Evolutionary conservation across 2,113 vertebrate species (phyloP), one percentile per base, ranked within the genome.

Genomic region (Corynorhinus townsendii): DNA sequence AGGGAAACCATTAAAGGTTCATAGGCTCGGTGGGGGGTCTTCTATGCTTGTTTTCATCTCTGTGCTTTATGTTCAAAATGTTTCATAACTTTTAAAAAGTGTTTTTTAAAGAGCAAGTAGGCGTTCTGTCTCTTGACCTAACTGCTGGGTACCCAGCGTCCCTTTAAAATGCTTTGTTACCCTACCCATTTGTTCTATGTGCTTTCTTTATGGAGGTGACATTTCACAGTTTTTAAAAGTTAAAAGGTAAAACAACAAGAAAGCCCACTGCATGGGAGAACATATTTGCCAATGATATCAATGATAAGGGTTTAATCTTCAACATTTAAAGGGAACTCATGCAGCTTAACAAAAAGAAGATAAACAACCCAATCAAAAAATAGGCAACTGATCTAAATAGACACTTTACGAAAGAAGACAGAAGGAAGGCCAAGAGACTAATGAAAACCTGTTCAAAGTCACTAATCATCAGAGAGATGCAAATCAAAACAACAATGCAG

Each of bases 141-240:
- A 59, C 10, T 4, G 28, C 59, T 45, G 38, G 77, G 49, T 77
- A 71, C 76, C 76, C 43, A 43, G 77, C 22, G 47, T 52, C 82
- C 62, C 75, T 90, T 86, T 73, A n/a, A 40, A 76, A 56, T 16
- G 11, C 77, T n/a, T 52, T 40, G 40, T 69, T 12, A 64, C 43
- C 6, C 16, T 5, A 43, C 7, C 15, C 43, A n/a, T 92, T 68
- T 69, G 47, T 79, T 62, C 80, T 47, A 2, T 43, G 75, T 49
- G 62, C 62, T 86, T 77, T 93, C 84, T 87, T 86, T 86, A 49
- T 22, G 40, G 56, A 81, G 35, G 81, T 86, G 87, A 76, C 87
- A 76, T 75, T 56, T 92, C 80, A 24, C 28, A 45, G 49, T 56
- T 95, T 66, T 92, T 56, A 28, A 11, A 86, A 72, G 54, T 95